Percentiles rank a stretch among this genome's conserved stretches.
These are phyloP conservation scores for Calypte anna DNA, from an alignment of 2,113 vertebrate species.

Conservation along the genomic window DNA sequence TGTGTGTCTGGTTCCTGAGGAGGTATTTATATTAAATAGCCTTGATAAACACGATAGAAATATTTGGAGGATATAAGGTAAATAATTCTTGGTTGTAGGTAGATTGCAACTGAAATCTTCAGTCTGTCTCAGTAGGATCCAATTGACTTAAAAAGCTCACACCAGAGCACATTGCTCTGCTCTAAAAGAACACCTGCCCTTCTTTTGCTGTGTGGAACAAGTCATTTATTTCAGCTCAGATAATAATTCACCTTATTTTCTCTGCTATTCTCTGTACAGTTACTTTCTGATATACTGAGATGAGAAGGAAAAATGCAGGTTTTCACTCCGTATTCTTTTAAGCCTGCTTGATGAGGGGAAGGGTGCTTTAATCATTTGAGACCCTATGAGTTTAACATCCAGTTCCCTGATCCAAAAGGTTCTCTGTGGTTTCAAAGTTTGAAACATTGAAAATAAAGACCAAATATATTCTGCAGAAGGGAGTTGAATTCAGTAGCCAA, in stretches of 20 bases:
- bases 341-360: background rate
- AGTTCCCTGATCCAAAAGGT: background rate
- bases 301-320: background rate
- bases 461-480: background rate
- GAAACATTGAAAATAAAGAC: background rate
- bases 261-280: background rate
- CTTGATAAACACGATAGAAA: background rate
- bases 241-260: background rate
- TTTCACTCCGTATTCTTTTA: background rate
- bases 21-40: constrained; percentile 20
- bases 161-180: background rate
- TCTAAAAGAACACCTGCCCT: background rate
- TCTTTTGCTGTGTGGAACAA: background rate
- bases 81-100: background rate
- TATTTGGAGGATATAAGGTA: background rate
- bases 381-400: background rate
- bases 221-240: background rate
- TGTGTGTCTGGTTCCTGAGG: background rate
- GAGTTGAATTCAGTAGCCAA: background rate
- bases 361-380: background rate
- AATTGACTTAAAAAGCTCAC: background rate
- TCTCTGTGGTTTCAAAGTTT: background rate
- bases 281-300: background rate
- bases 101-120: background rate
- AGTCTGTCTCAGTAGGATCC: background rate